Base-by-base conservation (phyloP, 1,140 invertebrate species). In the Geopemphigus sp. region DNA sequence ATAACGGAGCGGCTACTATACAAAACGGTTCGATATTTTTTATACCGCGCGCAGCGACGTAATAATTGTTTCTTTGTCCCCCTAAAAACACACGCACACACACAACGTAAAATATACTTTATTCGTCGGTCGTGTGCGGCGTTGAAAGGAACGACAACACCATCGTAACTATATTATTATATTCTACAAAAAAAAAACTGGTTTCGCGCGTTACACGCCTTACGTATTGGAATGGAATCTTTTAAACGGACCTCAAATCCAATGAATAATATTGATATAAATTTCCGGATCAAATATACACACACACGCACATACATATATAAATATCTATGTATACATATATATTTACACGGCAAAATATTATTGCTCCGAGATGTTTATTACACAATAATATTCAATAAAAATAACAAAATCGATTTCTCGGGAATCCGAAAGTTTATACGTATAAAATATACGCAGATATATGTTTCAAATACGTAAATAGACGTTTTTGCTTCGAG, bases 241-340 rank as follows among this genome's bases (percentile, higher is more conserved):
- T 68, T 68, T 68, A 26, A 68, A 68, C 39, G 50, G 22, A 5
- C 12, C 45, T 68, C 17, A 24, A 50, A 68, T 26, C 32, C n/a
- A 15, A 50, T 50, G 66, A 68, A 68, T 68, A 68, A 68, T 68
- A 50, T 68, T 47, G 66, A 26, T 39, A 68, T 68, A 68, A 68
- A 68, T 68, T 68, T 39, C 22, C 64, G 64, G 64, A 68, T 68
- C 39, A 47, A 45, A 64, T 66, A n/a, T 56, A n/a, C n/a, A n/a
- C n/a, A n/a, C n/a, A n/a, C n/a, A n/a, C n/a, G n/a, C n/a, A n/a
- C n/a, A n/a, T n/a, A n/a, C n/a, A n/a, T n/a, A n/a, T n/a, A n/a
- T n/a, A n/a, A n/a, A n/a, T n/a, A n/a, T n/a, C n/a, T n/a, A n/a
- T n/a, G n/a, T n/a, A n/a, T n/a, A 39, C 32, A 8, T 39, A 39